These are phyloP conservation scores for Pharmacophagus antenor DNA, from an alignment of 2,888 invertebrate species.

Conservation along the genomic window DNA sequence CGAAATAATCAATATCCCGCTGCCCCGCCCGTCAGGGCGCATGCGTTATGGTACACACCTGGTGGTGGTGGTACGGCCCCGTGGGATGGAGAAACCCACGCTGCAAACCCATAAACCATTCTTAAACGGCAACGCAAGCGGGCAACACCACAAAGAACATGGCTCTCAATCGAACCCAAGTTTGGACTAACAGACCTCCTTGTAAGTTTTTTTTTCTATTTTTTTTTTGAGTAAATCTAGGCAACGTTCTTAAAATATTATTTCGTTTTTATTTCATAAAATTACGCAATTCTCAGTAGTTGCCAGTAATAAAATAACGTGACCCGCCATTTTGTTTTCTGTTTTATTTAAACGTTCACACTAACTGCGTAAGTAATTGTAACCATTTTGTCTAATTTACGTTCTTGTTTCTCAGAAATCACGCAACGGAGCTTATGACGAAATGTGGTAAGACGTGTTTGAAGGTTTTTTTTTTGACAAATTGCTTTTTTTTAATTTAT, in stretches of 20 bases:
- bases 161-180: conserved; percentile 20
- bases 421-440: conserved; percentile 27
- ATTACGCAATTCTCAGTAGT: not conserved
- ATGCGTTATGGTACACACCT: conserved; percentile 65
- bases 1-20: conserved; percentile 70
- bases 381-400: conserved; percentile 31
- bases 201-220: conserved; percentile 39
- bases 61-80: conserved; percentile 69
- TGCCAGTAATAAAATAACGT: not conserved
- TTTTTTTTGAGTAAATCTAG: conserved; percentile 2
- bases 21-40: conserved; percentile 67
- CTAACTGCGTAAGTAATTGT: conserved; percentile 24
- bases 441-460: conserved; percentile 45
- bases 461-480: conserved; percentile 39
- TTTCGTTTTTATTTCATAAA: not conserved
- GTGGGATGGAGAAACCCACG: conserved; percentile 56
- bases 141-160: conserved; percentile 39
- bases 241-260: not conserved
- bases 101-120: conserved; percentile 61
- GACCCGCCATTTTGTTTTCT: conserved; percentile 10
- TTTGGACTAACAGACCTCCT: conserved; percentile 37
- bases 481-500: conserved; percentile 38
- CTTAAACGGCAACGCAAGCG: conserved; percentile 47
- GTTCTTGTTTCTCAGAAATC: conserved; percentile 39
- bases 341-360: conserved; percentile 24